Conservation (phyloP, 2,888 invertebrate species). For the Fabriciana adippe region DNA sequence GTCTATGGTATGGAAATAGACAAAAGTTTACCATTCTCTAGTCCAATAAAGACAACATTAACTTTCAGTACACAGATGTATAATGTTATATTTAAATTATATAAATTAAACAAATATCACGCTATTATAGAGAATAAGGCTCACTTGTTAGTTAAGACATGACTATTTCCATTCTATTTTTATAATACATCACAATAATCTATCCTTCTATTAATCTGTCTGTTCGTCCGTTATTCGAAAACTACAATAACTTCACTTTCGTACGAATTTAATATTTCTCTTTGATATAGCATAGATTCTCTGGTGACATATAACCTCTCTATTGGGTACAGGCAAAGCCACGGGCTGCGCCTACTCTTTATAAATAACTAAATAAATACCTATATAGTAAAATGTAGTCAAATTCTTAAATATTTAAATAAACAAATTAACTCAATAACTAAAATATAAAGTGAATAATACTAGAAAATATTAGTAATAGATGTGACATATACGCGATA, state of each 20-base stretch:
- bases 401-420: slow-evolving; percentile 28
- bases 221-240: neutral
- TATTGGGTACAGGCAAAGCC: slow-evolving; percentile 9
- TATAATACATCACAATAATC: slow-evolving; percentile 26
- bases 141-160: slow-evolving; percentile 48
- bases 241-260: neutral
- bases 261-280: neutral
- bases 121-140: slow-evolving; percentile 48
- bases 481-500: slow-evolving; percentile 44
- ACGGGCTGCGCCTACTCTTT: neutral
- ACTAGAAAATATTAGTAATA: slow-evolving; percentile 31
- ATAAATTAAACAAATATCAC: slow-evolving; percentile 49
- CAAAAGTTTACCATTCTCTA: slow-evolving; percentile 74
- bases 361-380: slow-evolving; percentile 9
- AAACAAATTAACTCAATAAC: slow-evolving; percentile 25
- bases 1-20: slow-evolving; percentile 51
- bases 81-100: slow-evolving; percentile 41
- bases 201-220: slow-evolving; percentile 1
- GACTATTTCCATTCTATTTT: slow-evolving; percentile 43
- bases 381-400: slow-evolving; percentile 12
- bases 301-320: slow-evolving; percentile 8
- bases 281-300: slow-evolving; percentile 6
- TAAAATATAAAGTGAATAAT: neutral
- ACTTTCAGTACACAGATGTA: slow-evolving; percentile 47
- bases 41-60: slow-evolving; percentile 68